Evolutionary conservation across 2,113 vertebrate species (phyloP).

Genomic region (Chlamydotis undulata): DNA sequence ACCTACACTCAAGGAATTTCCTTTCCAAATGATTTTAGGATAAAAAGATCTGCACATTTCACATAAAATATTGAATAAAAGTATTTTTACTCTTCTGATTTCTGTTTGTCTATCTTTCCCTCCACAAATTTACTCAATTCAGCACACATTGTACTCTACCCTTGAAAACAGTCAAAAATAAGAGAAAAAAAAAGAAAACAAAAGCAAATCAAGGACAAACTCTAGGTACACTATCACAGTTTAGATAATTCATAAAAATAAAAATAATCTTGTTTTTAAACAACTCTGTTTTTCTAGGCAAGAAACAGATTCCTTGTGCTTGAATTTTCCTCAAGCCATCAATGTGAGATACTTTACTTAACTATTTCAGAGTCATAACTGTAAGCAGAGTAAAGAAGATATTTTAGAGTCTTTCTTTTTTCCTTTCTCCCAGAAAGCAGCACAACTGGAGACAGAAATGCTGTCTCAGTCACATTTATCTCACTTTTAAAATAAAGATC

Average conservation of each 20-base stretch:
- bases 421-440: neutral
- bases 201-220: neutral
- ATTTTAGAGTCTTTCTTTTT: neutral
- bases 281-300: neutral
- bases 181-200: neutral
- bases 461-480: slow-evolving; percentile 11
- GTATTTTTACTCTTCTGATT: neutral
- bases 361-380: neutral
- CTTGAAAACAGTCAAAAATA: neutral
- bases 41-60: neutral
- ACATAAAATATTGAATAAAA: neutral
- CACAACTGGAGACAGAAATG: neutral
- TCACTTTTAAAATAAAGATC: slow-evolving; percentile 48
- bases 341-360: neutral
- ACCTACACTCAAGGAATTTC: neutral
- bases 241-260: neutral
- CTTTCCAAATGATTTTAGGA: neutral
- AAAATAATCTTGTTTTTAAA: neutral
- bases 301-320: neutral
- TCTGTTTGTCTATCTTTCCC: neutral
- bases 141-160: neutral
- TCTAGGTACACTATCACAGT: neutral
- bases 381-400: neutral
- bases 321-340: neutral
- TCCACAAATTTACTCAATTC: neutral